These are phyloP conservation scores for Pogonophryne albipinna DNA, from an alignment of 2,797 vertebrate genomes.

Conservation along the genomic window DNA sequence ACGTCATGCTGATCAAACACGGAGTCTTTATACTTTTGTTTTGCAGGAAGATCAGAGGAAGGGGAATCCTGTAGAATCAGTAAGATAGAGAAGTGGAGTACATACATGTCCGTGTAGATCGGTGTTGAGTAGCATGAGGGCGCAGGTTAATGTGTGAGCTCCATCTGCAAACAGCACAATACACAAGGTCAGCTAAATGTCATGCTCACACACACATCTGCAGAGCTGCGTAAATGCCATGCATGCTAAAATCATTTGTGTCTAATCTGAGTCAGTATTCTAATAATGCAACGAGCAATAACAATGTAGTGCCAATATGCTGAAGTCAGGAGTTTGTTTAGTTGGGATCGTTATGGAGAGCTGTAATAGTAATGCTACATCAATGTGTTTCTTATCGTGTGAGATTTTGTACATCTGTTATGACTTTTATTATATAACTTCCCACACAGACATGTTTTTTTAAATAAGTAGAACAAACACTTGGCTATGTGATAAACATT, in stretches of 20 bases:
- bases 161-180: slow-evolving; percentile 87
- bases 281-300: neutral
- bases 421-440: neutral
- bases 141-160: slow-evolving; percentile 95
- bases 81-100: slow-evolving; percentile 46
- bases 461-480: too few relatives aligned
- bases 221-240: neutral
- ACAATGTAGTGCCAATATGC: neutral
- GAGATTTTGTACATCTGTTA: neutral
- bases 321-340: neutral
- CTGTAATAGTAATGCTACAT: neutral
- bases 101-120: slow-evolving; percentile 97
- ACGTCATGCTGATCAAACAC: neutral
- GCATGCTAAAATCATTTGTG: neutral
- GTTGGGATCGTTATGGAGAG: slow-evolving; percentile 2
- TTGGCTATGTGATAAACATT: too few relatives aligned
- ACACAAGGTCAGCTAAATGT: slow-evolving; percentile 49
- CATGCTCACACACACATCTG: slow-evolving; percentile 5
- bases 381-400: neutral
- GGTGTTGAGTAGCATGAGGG: slow-evolving; percentile 97
- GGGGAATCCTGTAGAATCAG: slow-evolving; percentile 7
- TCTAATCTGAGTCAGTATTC: neutral
- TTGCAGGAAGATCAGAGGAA: neutral
- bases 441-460: too few relatives aligned
- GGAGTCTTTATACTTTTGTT: neutral